Conservation (phyloP, 1,140 invertebrate species). For the Drosophila sp. region DNA sequence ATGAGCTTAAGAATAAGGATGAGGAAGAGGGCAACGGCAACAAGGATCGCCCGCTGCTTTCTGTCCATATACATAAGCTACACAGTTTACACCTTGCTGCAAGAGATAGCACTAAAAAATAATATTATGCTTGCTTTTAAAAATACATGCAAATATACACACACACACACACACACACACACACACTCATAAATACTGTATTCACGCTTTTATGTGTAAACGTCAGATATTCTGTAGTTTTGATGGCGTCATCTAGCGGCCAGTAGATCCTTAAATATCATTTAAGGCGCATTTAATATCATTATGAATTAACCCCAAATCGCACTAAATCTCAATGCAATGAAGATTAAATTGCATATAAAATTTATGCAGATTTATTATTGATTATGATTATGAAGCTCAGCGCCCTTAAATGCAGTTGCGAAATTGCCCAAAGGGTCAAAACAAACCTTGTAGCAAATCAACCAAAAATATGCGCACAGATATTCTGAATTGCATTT, state of each 20-base stretch:
- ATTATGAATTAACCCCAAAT: constrained; percentile 15
- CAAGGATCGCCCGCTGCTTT: constrained; percentile 64
- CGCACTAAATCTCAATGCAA: constrained; percentile 18
- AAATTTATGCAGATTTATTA: constrained; percentile 73
- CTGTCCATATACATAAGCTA: constrained; percentile 10
- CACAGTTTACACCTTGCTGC: constrained; percentile 65
- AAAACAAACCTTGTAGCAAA: background rate
- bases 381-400: constrained; percentile 58
- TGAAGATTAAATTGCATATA: constrained; percentile 58
- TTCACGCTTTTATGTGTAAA: constrained; percentile 66
- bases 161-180: constrained; percentile 37
- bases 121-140: constrained; percentile 64
- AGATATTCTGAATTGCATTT: background rate
- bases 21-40: constrained; percentile 36
- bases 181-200: constrained; percentile 34
- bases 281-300: constrained; percentile 14
- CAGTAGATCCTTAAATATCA: constrained; percentile 15
- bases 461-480: background rate
- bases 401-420: constrained; percentile 1
- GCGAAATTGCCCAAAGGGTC: background rate
- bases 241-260: constrained; percentile 7
- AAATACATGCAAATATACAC: constrained; percentile 48
- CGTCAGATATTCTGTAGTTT: constrained; percentile 5
- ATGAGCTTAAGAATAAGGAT: background rate
- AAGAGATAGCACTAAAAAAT: constrained; percentile 49